Conservation (phyloP, 2,113 vertebrate species). For the Cephalopterus ornatus region DNA sequence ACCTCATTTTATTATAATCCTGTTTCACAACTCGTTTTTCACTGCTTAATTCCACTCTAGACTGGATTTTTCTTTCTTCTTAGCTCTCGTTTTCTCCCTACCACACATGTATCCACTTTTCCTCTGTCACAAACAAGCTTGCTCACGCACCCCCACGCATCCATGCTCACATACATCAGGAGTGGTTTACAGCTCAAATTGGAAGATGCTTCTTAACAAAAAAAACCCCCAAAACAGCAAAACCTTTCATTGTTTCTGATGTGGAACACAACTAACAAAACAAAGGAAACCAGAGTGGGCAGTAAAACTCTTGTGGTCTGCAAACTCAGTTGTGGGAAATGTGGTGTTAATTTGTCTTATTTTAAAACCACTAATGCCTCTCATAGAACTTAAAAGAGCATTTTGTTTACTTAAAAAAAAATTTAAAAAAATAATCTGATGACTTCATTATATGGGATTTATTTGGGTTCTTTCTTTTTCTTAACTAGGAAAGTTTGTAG, state of each 20-base stretch:
- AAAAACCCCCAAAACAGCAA: background rate
- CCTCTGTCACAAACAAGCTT: slow-evolving; percentile 30
- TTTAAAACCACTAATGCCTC: slow-evolving; percentile 44
- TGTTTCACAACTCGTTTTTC: slow-evolving; percentile 36
- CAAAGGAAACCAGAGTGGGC: slow-evolving; percentile 40
- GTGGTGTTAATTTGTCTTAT: slow-evolving; percentile 55
- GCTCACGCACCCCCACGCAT: slow-evolving; percentile 38
- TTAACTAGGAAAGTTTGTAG: slow-evolving; percentile 31
- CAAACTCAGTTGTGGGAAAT: slow-evolving; percentile 44
- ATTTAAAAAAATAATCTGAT: background rate
- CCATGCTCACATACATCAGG: slow-evolving; percentile 3
- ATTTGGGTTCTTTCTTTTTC: slow-evolving; percentile 52
- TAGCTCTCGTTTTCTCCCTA: slow-evolving; percentile 3
- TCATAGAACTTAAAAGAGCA: slow-evolving; percentile 56
- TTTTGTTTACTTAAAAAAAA: slow-evolving; percentile 33
- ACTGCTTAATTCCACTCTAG: slow-evolving; percentile 13
- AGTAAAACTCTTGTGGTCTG: slow-evolving; percentile 29
- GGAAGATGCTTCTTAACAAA: slow-evolving; percentile 20
- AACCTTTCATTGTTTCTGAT: slow-evolving; percentile 24
- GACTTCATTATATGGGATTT: slow-evolving; percentile 25
- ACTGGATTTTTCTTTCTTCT: slow-evolving; percentile 42
- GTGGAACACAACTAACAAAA: slow-evolving; percentile 43
- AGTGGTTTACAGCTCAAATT: slow-evolving; percentile 5
- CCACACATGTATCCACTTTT: slow-evolving; percentile 33
- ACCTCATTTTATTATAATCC: slow-evolving; percentile 28